Percentiles rank a stretch among this genome's conserved stretches.
phyloP scores from a whole-genome alignment of 2,113 vertebrate genomes.

The Larimichthys crocea region DNA sequence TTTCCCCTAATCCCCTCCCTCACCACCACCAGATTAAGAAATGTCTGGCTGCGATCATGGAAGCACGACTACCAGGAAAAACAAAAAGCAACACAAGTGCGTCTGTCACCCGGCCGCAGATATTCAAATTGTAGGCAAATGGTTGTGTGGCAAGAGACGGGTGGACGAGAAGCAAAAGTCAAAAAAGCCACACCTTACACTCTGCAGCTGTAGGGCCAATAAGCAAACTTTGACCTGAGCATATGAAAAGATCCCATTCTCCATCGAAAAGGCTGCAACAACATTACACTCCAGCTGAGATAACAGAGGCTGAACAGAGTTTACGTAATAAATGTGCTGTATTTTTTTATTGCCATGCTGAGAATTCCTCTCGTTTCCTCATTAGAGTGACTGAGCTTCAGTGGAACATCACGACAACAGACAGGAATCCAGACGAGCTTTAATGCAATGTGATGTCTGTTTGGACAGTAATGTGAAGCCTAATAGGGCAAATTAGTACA shows the following conservation, averaged over 20 bases:
- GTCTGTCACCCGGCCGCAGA: neutral
- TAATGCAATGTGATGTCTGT: neutral
- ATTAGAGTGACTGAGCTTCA: conserved; percentile 13
- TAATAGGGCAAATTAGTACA: neutral
- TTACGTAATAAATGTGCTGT: neutral
- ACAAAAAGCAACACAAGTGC: neutral
- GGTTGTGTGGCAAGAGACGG: neutral
- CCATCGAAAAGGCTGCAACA: neutral
- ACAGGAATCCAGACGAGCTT: neutral
- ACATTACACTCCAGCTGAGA: neutral
- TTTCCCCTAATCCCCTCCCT: conserved; percentile 45
- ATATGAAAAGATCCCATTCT: conserved; percentile 6
- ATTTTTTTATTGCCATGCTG: neutral
- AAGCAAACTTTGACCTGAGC: conserved; percentile 73
- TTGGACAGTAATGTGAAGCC: conserved; percentile 10
- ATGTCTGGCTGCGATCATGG: conserved; percentile 23
- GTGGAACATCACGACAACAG: conserved; percentile 12
- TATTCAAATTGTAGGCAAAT: conserved; percentile 83
- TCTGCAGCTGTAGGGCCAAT: conserved; percentile 14
- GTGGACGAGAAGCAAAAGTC: conserved; percentile 39
- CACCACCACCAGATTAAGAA: conserved; percentile 33
- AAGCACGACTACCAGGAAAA: neutral
- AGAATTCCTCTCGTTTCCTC: neutral
- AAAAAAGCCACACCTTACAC: conserved; percentile 59
- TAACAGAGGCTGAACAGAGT: neutral